These are phyloP conservation scores for Meleagris gallopavo DNA, from an alignment of 2,113 vertebrate genomes.

Conservation along the genomic window DNA sequence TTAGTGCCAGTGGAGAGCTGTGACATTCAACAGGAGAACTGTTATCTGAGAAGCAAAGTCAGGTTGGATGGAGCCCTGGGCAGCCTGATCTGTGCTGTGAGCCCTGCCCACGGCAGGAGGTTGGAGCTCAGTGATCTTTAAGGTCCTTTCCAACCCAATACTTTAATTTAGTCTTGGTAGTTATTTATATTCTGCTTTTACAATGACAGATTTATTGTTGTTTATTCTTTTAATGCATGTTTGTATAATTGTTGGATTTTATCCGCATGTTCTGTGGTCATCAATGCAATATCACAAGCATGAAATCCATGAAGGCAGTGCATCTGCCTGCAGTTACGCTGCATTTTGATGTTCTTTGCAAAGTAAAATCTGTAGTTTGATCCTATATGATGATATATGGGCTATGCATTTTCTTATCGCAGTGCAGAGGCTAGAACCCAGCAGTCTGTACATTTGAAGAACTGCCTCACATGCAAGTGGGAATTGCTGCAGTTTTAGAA, in stretches of 20 bases:
- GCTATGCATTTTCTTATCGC: neutral
- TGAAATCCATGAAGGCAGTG: neutral
- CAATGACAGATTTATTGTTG: slow-evolving; percentile 28
- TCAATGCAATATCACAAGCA: neutral
- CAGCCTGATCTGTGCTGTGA: too few relatives aligned
- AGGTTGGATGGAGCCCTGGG: too few relatives aligned
- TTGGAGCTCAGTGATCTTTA: too few relatives aligned
- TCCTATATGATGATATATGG: neutral
- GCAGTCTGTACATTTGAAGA: neutral
- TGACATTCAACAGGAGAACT: neutral
- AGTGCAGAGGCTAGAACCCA: neutral
- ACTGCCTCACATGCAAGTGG: neutral
- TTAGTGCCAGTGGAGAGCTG: neutral
- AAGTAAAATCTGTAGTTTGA: neutral
- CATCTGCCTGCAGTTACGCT: neutral
- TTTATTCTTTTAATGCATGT: neutral
- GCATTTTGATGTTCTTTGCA: neutral
- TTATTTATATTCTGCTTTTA: slow-evolving; percentile 29
- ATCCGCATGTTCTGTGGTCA: neutral
- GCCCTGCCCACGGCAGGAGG: too few relatives aligned
- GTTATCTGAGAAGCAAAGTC: neutral
- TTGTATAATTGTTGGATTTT: neutral
- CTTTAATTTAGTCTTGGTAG: slow-evolving; percentile 42
- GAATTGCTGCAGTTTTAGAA: neutral
- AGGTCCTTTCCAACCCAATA: neutral